Conservation (phyloP, 1,140 invertebrate genomes). For the Acromyrmex echinatior region DNA sequence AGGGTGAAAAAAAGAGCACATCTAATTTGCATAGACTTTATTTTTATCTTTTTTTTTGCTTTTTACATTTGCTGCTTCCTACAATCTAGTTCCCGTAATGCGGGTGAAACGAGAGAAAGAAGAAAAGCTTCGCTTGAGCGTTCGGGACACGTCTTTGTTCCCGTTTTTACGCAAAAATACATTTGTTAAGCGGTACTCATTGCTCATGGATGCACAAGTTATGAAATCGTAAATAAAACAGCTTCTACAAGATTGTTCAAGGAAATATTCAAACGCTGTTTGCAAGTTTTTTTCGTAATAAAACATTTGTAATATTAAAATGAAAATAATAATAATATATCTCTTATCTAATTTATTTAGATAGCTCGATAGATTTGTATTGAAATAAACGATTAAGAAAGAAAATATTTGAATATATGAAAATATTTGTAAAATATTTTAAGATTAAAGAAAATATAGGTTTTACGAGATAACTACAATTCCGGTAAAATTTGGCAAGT, state of each 20-base stretch:
- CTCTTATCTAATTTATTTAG: neutral
- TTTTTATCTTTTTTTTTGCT: constrained; percentile 61
- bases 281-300: neutral
- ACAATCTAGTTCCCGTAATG: constrained; percentile 58
- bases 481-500: neutral
- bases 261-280: neutral
- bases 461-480: neutral
- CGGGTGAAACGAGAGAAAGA: constrained; percentile 54
- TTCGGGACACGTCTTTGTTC: constrained; percentile 40
- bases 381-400: neutral
- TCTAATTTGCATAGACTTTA: constrained; percentile 62
- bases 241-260: neutral
- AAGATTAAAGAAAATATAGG: neutral
- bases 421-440: neutral
- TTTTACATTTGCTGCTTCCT: constrained; percentile 63
- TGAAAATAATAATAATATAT: neutral
- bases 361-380: neutral
- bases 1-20: constrained; percentile 28
- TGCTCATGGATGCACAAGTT: constrained; percentile 34
- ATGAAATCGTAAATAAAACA: constrained; percentile 43
- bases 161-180: constrained; percentile 44
- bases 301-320: constrained; percentile 15
- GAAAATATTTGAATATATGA: neutral
- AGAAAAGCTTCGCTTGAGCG: constrained; percentile 46
- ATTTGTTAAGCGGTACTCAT: constrained; percentile 55